Evolutionary conservation across 2,113 vertebrate genomes (phyloP).

Genomic region (Notothenia coriiceps): DNA sequence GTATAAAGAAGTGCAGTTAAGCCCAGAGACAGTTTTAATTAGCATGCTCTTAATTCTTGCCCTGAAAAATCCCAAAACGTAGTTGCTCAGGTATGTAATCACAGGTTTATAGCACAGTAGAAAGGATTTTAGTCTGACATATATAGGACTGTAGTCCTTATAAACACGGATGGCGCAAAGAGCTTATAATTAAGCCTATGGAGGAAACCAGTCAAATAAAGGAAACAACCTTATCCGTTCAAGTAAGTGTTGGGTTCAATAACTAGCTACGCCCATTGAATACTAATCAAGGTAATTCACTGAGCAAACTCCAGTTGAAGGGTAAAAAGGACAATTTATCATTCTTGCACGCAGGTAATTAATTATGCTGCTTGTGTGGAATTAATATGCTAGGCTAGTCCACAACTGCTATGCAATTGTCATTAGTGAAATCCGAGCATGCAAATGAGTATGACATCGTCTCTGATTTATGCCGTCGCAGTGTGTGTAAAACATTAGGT

Average conservation of each 20-base stretch:
- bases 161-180: constrained; percentile 50
- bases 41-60: constrained; percentile 43
- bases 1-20: constrained; percentile 44
- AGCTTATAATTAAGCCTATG: constrained; percentile 44
- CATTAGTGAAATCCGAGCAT: constrained; percentile 55
- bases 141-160: constrained; percentile 33
- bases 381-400: constrained; percentile 73
- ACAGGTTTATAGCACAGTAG: constrained; percentile 19
- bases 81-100: constrained; percentile 27
- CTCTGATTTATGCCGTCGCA: constrained; percentile 46
- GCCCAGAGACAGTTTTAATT: constrained; percentile 40
- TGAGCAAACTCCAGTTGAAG: constrained; percentile 73
- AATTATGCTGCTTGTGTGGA: constrained; percentile 59
- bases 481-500: constrained; percentile 48
- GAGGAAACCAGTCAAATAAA: constrained; percentile 61
- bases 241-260: constrained; percentile 74
- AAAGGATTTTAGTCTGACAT: constrained; percentile 23
- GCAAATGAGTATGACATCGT: constrained; percentile 56
- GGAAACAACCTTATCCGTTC: constrained; percentile 74
- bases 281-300: constrained; percentile 72
- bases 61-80: constrained; percentile 45
- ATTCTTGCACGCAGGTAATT: constrained; percentile 64
- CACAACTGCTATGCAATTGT: constrained; percentile 58
- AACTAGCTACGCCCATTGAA: constrained; percentile 67
- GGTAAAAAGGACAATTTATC: constrained; percentile 75